Conservation (phyloP, 2,797 vertebrate genomes). For the Alfaro cultratus region DNA sequence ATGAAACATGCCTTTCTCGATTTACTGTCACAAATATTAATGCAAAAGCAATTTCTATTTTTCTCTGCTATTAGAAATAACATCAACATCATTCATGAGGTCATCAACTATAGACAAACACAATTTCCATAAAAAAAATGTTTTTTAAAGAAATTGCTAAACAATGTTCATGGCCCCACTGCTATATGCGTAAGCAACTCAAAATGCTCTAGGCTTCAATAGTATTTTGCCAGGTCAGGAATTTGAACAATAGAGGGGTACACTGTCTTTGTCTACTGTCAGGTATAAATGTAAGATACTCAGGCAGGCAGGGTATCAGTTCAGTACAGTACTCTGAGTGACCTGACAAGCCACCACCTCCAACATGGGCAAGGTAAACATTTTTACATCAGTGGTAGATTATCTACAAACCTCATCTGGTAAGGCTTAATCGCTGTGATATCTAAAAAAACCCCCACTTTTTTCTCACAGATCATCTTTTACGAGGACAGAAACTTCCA, state of each 20-base stretch:
- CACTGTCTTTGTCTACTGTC: slow-evolving; percentile 64
- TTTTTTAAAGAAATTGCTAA: slow-evolving; percentile 53
- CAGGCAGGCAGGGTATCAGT: slow-evolving; percentile 59
- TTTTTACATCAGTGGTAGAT: not conserved
- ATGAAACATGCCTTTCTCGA: not conserved
- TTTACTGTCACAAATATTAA: not conserved
- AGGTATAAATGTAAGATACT: slow-evolving; percentile 76
- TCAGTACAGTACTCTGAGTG: slow-evolving; percentile 54
- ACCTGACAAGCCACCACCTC: slow-evolving; percentile 35
- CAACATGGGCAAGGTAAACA: slow-evolving; percentile 75
- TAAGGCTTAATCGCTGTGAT: not conserved
- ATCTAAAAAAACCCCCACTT: not conserved
- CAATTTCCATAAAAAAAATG: not conserved
- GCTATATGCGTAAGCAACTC: slow-evolving; percentile 49
- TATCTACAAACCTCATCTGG: not conserved
- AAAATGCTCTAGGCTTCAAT: slow-evolving; percentile 68
- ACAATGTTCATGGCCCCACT: slow-evolving; percentile 37
- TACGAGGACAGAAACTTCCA: slow-evolving; percentile 49
- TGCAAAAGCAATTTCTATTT: not conserved
- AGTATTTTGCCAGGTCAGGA: slow-evolving; percentile 71
- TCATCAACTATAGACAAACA: no score
- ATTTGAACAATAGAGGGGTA: slow-evolving; percentile 72
- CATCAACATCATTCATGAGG: not conserved
- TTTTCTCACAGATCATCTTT: slow-evolving; percentile 72
- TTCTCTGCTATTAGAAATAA: not conserved